phyloP scores from a whole-genome alignment of 2,113 vertebrate species.

The Entelurus aequoreus region DNA sequence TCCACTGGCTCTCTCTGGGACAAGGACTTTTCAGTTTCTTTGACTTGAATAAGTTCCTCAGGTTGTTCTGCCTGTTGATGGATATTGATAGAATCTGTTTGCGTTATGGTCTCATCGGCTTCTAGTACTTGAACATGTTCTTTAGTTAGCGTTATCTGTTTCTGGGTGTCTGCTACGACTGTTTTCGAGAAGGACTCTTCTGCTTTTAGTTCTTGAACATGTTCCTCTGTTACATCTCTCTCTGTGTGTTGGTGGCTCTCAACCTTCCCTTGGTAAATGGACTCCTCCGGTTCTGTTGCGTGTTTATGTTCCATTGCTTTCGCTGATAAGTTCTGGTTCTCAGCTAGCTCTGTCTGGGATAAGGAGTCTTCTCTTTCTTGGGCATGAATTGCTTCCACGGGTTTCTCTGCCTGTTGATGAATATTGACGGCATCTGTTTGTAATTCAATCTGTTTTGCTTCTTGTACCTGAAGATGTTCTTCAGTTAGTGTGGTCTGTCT shows the following conservation, averaged over 20 bases:
- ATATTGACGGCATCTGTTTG: too few relatives aligned
- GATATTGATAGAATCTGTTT: neutral
- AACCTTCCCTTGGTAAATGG: neutral
- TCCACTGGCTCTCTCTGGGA: neutral
- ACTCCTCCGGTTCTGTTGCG: neutral
- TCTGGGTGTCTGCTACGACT: neutral
- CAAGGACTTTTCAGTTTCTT: neutral
- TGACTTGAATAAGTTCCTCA: constrained; percentile 1
- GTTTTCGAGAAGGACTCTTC: neutral
- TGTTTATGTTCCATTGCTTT: accelerated
- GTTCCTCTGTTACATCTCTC: neutral
- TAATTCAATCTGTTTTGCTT: too few relatives aligned
- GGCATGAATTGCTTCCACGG: too few relatives aligned
- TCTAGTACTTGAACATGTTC: constrained; percentile 18
- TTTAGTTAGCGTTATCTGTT: neutral
- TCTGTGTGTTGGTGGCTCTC: neutral
- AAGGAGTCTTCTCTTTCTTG: too few relatives aligned
- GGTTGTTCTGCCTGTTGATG: constrained; percentile 2
- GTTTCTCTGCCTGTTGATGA: too few relatives aligned
- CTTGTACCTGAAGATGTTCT: too few relatives aligned
- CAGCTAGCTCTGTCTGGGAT: too few relatives aligned
- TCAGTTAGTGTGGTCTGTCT: too few relatives aligned
- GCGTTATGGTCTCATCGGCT: neutral
- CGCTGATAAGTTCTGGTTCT: neutral
- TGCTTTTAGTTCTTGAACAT: neutral